A percentile compares a stretch with the other conserved stretches of the same genome.
phyloP scores from a whole-genome alignment of 1,140 invertebrate genomes.

The Tribolium madens region DNA sequence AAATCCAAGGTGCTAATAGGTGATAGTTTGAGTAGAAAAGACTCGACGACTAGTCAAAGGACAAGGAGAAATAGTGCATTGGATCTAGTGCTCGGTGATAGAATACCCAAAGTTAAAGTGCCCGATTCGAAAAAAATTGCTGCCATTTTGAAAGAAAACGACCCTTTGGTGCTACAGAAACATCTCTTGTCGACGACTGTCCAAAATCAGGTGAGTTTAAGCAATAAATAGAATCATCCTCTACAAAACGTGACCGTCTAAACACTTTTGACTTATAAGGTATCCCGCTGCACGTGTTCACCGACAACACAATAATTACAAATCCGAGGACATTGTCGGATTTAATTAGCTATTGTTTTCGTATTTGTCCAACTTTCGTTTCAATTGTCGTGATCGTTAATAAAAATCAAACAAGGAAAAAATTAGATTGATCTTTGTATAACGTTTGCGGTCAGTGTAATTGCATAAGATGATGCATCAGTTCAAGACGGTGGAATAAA shows the following conservation, averaged over 20 bases:
- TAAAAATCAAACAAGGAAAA: not conserved
- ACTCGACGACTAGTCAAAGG: constrained; percentile 53
- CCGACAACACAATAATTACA: not conserved
- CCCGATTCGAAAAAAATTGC: constrained; percentile 80
- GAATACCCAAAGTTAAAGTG: constrained; percentile 69
- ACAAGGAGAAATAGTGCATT: constrained; percentile 51
- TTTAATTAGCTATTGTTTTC: constrained; percentile 32
- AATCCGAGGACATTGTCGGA: constrained; percentile 10
- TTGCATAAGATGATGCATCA: constrained; percentile 37
- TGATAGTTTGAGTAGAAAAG: constrained; percentile 45
- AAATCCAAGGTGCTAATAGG: constrained; percentile 31
- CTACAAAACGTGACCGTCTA: not conserved
- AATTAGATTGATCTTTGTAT: not conserved
- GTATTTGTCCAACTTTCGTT: constrained; percentile 30
- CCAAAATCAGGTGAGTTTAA: constrained; percentile 81
- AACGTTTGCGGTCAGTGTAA: constrained; percentile 25
- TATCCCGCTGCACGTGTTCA: constrained; percentile 1
- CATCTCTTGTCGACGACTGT: constrained; percentile 85
- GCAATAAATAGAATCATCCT: not conserved
- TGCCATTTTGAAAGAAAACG: constrained; percentile 84
- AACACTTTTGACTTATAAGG: not conserved
- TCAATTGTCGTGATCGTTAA: not conserved
- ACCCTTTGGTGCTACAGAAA: constrained; percentile 84
- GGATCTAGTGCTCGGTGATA: constrained; percentile 68
- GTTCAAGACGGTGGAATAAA: constrained; percentile 21